Percentiles rank a stretch among this genome's conserved stretches.
Evolutionary conservation across 2,888 invertebrate genomes (phyloP).

Genomic region (Drosophila kanekoi): DNA sequence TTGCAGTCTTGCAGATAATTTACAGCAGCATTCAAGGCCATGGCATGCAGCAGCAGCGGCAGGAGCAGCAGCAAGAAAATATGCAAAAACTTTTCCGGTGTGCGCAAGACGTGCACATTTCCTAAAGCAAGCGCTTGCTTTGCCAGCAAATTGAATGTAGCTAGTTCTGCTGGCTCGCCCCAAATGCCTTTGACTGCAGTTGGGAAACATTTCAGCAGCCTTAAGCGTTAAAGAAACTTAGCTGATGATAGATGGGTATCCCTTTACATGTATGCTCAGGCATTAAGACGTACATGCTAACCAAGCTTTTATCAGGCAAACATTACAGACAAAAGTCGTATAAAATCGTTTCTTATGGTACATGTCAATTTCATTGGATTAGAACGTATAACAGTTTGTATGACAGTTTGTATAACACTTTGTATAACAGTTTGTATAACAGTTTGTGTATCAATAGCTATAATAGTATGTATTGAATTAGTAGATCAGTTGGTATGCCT

Average conservation of each 20-base stretch:
- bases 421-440: too few species aligned
- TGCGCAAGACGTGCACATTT: constrained; percentile 7
- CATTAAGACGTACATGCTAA: neutral
- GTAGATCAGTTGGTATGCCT: too few species aligned
- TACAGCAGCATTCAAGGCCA: constrained; percentile 54
- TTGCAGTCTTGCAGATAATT: constrained; percentile 53
- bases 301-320: neutral
- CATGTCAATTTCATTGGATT: too few species aligned
- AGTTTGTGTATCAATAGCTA: too few species aligned
- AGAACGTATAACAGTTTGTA: neutral
- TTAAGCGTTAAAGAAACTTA: constrained; percentile 7
- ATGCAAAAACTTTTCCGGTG: constrained; percentile 43
- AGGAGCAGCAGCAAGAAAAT: constrained; percentile 23
- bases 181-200: neutral
- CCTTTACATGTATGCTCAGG: neutral
- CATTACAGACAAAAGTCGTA: neutral
- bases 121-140: constrained; percentile 7
- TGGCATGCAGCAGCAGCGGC: constrained; percentile 18
- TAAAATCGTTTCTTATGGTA: too few species aligned
- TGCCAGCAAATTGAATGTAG: constrained; percentile 28
- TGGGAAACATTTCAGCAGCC: constrained; percentile 10
- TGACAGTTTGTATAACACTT: too few species aligned
- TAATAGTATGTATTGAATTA: too few species aligned
- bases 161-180: neutral
- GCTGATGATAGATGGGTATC: neutral